Base-by-base conservation (phyloP, 1,140 invertebrate species). In the Latrodectus geometricus region DNA sequence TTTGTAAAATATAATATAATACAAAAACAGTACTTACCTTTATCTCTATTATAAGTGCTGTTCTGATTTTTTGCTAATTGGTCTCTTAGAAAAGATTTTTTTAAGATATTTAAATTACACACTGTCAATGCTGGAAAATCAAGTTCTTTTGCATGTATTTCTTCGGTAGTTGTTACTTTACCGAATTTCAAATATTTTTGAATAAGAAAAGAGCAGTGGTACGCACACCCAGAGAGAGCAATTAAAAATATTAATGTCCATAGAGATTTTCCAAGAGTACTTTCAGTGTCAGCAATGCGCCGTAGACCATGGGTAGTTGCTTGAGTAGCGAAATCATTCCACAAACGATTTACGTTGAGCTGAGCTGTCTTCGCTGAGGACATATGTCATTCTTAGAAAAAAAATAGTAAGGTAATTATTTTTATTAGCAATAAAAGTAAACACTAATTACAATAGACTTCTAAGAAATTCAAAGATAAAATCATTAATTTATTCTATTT, bases 161-260 rank as follows among this genome's bases (percentile, higher is more conserved):
- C 88, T 75, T 89, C 88, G 14, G 88, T 88, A 14, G 88, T 87
- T 14, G 88, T 89, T 50, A 88, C 82, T 74, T 84, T 77, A n/a
- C 35, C 76, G 69, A 79, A 88, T 14, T 17, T 68, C 4, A 88
- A 49, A 56, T 88, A 88, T 20, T 77, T 86, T 48, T n/a, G 52
- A 21, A 88, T 86, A 15, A 88, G 74, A 56, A 79, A 86, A n/a
- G 84, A 87, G 20, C 88, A 87, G 35, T 88, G 88, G 56, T 88
- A 88, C 8, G 82, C 56, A 54, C 69, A 81, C 8, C 77, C 88
- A 54, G 69, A 76, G 9, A 88, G 74, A 35, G 88, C 88, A 20
- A 49, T 56, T 20, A 86, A 48, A 73, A 88, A 86, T 17, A 88
- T 80, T 2, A 87, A 7, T 9, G 65, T 65, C 88, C 88, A 88